Conservation (phyloP, 1,140 invertebrate species). For the Drosophila insularis region DNA sequence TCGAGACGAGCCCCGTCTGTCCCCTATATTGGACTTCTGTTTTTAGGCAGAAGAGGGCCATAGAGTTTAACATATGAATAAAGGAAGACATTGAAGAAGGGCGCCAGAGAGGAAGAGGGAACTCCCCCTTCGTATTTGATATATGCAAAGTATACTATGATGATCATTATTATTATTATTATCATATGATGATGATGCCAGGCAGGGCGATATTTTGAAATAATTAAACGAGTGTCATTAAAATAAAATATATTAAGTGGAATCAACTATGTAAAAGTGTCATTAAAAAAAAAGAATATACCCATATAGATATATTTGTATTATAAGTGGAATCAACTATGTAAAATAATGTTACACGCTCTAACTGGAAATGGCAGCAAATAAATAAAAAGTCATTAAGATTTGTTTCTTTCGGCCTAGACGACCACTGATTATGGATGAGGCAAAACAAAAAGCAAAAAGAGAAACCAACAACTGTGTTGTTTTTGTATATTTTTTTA, state of each 20-base stretch:
- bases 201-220: conserved; percentile 37
- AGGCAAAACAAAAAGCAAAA: conserved; percentile 22
- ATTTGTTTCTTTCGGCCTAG: conserved; percentile 32
- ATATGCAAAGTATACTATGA: conserved; percentile 60
- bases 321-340: conserved; percentile 51
- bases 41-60: conserved; percentile 27
- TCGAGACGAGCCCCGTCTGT: not conserved
- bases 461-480: not conserved
- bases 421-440: conserved; percentile 31
- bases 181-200: conserved; percentile 47
- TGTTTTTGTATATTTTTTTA: not conserved
- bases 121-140: conserved; percentile 31
- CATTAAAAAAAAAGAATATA: conserved; percentile 40
- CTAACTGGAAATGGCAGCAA: conserved; percentile 62
- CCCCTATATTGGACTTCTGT: conserved; percentile 60
- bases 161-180: not conserved
- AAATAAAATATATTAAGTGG: conserved; percentile 51
- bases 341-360: conserved; percentile 76
- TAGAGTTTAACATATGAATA: conserved; percentile 75
- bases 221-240: conserved; percentile 72
- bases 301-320: conserved; percentile 19
- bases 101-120: not conserved
- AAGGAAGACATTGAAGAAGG: conserved; percentile 36
- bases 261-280: conserved; percentile 66
- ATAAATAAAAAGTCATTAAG: conserved; percentile 78